Evolutionary conservation across 2,888 invertebrate species (phyloP), one percentile per base, ranked within the genome.

Genomic region (Dynastes hyllus): DNA sequence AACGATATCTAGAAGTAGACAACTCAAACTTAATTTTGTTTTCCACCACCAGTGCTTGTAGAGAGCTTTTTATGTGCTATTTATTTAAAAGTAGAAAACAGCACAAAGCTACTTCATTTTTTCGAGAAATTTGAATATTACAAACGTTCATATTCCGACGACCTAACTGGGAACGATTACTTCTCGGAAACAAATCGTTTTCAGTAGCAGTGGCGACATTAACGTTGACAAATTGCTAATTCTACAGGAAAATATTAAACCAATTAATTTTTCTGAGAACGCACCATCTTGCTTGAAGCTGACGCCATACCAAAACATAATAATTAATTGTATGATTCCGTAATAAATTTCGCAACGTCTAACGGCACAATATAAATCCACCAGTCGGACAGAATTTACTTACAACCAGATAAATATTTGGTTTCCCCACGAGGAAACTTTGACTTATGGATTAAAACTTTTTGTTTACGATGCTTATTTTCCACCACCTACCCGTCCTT

Each of bases 391-490:
- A 50, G 67, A 67, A 67, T 67, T 67, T 67, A 67, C 67, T 50
- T 67, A 67, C 67, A 29, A 67, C 45, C 67, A 67, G 50, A 67
- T 50, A 67, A 67, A 67, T 50, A 45, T 67, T 67, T 50, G 45
- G 67, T 45, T 50, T 67, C 45, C 50, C 45, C 67, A 22, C 67
- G 45, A 16, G 27, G 45, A 50, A 67, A 67, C 50, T 45, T 50
- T 67, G 67, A 67, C 67, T 67, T 67, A 67, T 67, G 67, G 67
- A 27, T 50, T 45, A 45, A 67, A 67, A 67, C 67, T 67, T 67
- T 67, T 67, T 67, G 67, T 67, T 67, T 67, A 45, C n/a, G 66
- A 13, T 3, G n/a, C 45, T 16, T 40, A 11, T 67, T 45, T 45
- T 27, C 67, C 67, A 11, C 67, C 16, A 22, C 27, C 32, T 50